phyloP scores from a whole-genome alignment of 2,888 invertebrate species.

The Crepidodera aurea region DNA sequence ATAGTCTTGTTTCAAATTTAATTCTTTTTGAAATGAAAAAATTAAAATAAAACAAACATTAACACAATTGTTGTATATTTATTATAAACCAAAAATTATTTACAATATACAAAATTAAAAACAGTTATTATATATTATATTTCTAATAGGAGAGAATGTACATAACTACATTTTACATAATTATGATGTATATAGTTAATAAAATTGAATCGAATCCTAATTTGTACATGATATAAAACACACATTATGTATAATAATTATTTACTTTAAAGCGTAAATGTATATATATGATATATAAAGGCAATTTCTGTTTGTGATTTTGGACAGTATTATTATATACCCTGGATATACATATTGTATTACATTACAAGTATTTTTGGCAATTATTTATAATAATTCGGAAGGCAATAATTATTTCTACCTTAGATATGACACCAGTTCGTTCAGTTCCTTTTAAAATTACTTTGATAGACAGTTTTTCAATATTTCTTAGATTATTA shows the following conservation, averaged over 20 bases:
- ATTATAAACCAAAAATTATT: conserved; percentile 48
- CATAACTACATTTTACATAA: conserved; percentile 45
- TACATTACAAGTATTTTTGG: conserved; percentile 44
- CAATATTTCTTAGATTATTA: neutral
- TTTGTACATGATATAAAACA: conserved; percentile 24
- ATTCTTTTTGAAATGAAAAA: too few relatives aligned
- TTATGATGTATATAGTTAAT: conserved; percentile 33
- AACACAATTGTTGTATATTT: conserved; percentile 42
- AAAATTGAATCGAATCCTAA: conserved; percentile 8
- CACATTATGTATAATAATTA: conserved; percentile 33
- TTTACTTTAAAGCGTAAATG: conserved; percentile 31
- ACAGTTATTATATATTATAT: conserved; percentile 48
- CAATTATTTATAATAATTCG: conserved; percentile 27
- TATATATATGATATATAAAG: conserved; percentile 36
- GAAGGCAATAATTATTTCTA: conserved; percentile 31
- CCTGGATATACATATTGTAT: conserved; percentile 45
- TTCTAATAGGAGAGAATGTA: conserved; percentile 46
- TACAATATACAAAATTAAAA: conserved; percentile 49
- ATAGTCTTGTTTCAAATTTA: too few relatives aligned
- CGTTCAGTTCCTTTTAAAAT: neutral
- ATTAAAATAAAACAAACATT: conserved; percentile 2
- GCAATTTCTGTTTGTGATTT: conserved; percentile 30
- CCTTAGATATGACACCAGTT: conserved; percentile 2
- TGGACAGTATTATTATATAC: conserved; percentile 37
- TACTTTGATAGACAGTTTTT: neutral